phyloP scores from a whole-genome alignment of 1,140 invertebrate genomes.

The Pseudomyrmex pallidus region DNA sequence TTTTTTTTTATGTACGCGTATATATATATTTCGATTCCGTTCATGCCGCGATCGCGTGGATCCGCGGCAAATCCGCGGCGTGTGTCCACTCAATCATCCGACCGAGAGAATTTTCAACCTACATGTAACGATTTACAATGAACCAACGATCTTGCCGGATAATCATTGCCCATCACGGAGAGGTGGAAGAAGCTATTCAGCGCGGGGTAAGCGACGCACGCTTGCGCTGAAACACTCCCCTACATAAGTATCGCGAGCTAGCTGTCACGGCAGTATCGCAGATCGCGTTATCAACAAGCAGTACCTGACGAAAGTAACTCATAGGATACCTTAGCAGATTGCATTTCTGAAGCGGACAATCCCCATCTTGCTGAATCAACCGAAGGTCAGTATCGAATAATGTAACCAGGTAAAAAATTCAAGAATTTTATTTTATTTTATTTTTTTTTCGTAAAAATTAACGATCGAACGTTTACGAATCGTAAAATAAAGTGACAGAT shows the following conservation, averaged over 20 bases:
- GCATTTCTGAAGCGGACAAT: neutral
- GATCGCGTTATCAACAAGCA: constrained; percentile 57
- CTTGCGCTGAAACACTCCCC: constrained; percentile 71
- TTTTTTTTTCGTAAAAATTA: neutral
- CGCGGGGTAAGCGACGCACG: constrained; percentile 70
- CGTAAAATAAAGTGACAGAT: neutral
- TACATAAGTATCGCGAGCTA: constrained; percentile 72
- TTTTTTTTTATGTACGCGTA: neutral
- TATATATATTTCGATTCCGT: neutral
- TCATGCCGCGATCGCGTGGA: neutral
- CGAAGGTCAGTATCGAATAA: constrained; percentile 16
- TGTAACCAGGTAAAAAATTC: too few relatives aligned
- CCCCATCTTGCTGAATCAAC: constrained; percentile 40
- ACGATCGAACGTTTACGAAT: neutral
- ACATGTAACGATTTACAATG: constrained; percentile 65
- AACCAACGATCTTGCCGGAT: constrained; percentile 62
- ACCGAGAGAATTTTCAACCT: constrained; percentile 60
- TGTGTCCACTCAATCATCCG: constrained; percentile 27
- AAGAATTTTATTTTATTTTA: neutral
- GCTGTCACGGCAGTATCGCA: constrained; percentile 65
- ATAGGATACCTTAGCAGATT: constrained; percentile 35
- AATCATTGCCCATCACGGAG: constrained; percentile 60
- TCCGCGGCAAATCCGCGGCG: neutral
- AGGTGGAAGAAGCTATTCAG: constrained; percentile 55
- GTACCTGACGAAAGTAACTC: constrained; percentile 49